Evolutionary conservation across 53 echinoderm and acorn worm genomes (phyloP).

Genomic region (Temnopleurus reevesii): DNA sequence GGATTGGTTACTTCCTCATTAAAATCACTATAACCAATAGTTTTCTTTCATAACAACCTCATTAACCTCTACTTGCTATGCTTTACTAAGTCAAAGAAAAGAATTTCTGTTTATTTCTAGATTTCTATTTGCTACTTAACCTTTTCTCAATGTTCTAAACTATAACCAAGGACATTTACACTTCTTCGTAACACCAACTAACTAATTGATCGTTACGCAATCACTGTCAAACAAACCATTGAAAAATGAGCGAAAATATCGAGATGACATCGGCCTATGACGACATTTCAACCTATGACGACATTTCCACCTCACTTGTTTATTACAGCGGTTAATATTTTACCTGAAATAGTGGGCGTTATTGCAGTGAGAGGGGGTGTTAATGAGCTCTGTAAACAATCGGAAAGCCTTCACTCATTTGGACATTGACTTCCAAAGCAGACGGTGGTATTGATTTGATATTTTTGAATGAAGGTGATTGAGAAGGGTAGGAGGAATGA

Average conservation of each 20-base stretch:
- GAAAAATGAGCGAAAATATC: neutral
- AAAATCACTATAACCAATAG: too few species aligned
- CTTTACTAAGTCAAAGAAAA: neutral
- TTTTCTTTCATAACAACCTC: too few species aligned
- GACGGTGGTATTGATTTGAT: neutral
- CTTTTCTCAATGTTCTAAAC: neutral
- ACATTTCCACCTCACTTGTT: constrained; percentile 4
- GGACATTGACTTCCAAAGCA: neutral
- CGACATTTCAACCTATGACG: neutral
- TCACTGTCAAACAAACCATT: neutral
- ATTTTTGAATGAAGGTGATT: neutral
- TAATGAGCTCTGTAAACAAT: constrained; percentile 17
- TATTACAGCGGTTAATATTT: constrained; percentile 25
- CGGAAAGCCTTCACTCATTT: neutral
- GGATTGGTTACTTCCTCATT: too few species aligned
- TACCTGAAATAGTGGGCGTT: neutral
- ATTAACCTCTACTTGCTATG: too few species aligned
- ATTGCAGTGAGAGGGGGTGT: neutral
- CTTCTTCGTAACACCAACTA: neutral
- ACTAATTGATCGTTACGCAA: neutral
- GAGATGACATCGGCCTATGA: neutral
- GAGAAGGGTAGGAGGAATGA: neutral
- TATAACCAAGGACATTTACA: neutral
- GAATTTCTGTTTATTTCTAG: neutral
- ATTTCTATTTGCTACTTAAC: neutral